phyloP scores from a whole-genome alignment of 1,140 invertebrate genomes.

The Anagrus nilaparvatae region DNA sequence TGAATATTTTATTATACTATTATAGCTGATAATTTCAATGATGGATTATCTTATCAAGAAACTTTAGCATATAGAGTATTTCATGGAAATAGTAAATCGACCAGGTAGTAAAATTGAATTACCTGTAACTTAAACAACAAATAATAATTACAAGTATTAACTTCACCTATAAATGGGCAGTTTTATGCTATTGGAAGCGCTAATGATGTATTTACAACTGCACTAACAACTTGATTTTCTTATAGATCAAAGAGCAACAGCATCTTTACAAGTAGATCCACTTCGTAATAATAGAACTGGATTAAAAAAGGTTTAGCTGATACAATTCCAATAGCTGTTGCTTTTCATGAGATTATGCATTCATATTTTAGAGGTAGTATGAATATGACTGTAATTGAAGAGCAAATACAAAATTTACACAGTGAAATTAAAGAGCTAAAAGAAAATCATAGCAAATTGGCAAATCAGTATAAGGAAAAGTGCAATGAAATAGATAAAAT shows the following conservation, averaged over 20 bases:
- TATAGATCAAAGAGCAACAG: conserved; percentile 37
- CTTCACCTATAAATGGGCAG: conserved; percentile 41
- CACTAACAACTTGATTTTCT: conserved; percentile 42
- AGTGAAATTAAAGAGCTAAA: conserved; percentile 21
- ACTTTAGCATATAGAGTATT: conserved; percentile 38
- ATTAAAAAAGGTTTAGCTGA: conserved; percentile 55
- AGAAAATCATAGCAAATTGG: conserved; percentile 17
- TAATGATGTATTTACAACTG: conserved; percentile 44
- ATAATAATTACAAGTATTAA: conserved; percentile 39
- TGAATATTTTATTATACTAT: no score
- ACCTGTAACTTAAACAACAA: conserved; percentile 30
- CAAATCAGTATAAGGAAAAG: conserved; percentile 19
- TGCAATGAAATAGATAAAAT: conserved; percentile 23
- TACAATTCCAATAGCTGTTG: conserved; percentile 89
- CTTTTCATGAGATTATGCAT: conserved; percentile 94
- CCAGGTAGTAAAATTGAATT: conserved; percentile 37
- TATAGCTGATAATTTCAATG: no score
- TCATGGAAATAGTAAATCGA: conserved; percentile 35
- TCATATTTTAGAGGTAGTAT: conserved; percentile 74
- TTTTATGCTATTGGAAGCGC: conserved; percentile 48
- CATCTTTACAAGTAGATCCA: conserved; percentile 41
- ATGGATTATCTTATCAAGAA: conserved; percentile 37
- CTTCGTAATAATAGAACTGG: conserved; percentile 34
- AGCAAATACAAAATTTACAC: conserved; percentile 18
- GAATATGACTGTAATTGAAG: conserved; percentile 23